Base-by-base conservation (phyloP, 2,113 vertebrate genomes). In the Oncorhynchus nerka region DNA sequence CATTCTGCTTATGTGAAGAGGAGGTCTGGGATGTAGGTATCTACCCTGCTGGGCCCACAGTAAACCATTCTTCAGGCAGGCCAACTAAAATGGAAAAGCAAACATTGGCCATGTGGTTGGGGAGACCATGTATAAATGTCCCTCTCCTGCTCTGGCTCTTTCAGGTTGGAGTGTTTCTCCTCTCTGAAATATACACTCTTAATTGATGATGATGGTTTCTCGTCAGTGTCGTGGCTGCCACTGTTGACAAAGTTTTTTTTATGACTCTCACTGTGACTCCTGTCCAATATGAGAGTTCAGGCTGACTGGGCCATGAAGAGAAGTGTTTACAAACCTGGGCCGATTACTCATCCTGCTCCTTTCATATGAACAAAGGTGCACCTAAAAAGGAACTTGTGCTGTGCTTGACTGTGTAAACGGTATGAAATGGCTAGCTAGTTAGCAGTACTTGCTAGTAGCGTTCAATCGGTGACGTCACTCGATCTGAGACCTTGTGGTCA, bases 81-180 rank as follows among this genome's bases (percentile, higher is more conserved):
- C 9, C 7, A 70, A 80, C 74, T 75, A 75, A 82, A 83, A 77
- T 79, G 71, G 81, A 88, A 88, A 90, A 86, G 82, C 82, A 89
- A 86, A 89, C 77, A 80, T 62, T 77, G 68, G 28, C 74, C 22
- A 69, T 79, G 77, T 55, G 75, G 65, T 79, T 78, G 62, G 30
- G 34, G 79, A 68, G 49, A 39, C 28, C 48, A 76, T 83, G 79
- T 77, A 81, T 83, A 79, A 77, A 83, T 20, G 75, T 81, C 51
- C 61, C 57, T 76, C 55, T 57, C 65, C 24, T 70, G 68, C 64
- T 19, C 57, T 79, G 28, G 62, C 64, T 55, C 62, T 67, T 22
- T 57, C 75, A 67, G 22, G 24, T 24, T 16, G 24, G 49, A 81
- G 75, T 57, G 34, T 79, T 72, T 73, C 15, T 57, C 65, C 32